Evolutionary conservation across 2,113 vertebrate genomes (phyloP).

Genomic region (Oxyura jamaicensis): DNA sequence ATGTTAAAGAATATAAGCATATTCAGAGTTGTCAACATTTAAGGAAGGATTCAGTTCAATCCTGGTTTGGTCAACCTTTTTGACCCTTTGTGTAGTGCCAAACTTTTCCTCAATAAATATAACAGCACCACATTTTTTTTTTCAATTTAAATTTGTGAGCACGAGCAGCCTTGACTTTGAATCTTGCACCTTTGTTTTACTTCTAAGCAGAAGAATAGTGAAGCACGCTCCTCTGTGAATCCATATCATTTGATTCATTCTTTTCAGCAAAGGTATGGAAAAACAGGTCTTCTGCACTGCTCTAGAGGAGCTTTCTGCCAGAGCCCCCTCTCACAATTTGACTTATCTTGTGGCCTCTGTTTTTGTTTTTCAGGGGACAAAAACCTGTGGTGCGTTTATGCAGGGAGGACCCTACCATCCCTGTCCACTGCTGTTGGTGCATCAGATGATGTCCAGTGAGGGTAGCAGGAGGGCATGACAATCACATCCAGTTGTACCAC

Average conservation of each 20-base stretch:
- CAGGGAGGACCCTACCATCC: background rate
- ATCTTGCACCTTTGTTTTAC: background rate
- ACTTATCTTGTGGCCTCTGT: background rate
- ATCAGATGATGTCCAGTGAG: background rate
- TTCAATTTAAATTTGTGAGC: background rate
- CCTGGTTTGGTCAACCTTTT: background rate
- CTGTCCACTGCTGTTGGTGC: accelerated
- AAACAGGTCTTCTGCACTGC: background rate
- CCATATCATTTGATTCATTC: background rate
- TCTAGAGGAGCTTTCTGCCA: background rate
- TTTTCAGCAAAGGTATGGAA: background rate
- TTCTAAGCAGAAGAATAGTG: background rate
- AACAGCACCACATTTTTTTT: background rate
- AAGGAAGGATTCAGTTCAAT: background rate
- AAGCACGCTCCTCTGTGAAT: background rate
- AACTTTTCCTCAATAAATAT: background rate
- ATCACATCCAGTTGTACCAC: background rate
- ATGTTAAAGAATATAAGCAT: background rate
- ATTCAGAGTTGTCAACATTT: background rate
- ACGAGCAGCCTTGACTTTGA: background rate
- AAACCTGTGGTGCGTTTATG: background rate
- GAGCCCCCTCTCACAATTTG: background rate
- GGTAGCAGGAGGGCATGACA: background rate
- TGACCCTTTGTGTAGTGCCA: background rate
- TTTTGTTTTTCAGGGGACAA: background rate